Conservation (phyloP, 1,140 invertebrate species). For the Physella acuta region DNA sequence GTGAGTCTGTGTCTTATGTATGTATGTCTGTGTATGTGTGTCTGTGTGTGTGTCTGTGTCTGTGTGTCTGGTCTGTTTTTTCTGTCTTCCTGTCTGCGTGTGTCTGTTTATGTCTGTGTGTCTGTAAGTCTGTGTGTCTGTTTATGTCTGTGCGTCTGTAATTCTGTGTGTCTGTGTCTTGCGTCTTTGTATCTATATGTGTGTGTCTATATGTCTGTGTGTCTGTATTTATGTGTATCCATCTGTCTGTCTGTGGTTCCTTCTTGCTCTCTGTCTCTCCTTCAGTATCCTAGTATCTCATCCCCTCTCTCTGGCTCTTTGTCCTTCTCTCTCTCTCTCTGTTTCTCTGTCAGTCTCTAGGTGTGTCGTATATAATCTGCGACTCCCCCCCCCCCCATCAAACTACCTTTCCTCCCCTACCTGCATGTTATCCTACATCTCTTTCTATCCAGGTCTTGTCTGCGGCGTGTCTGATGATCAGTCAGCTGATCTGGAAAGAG, state of each 20-base stretch:
- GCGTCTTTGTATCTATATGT: neutral
- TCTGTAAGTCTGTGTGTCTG: neutral
- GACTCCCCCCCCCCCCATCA: too few relatives aligned
- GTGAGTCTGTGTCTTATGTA: too few relatives aligned
- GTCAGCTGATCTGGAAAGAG: slow-evolving; percentile 5
- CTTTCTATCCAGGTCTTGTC: slow-evolving; percentile 1
- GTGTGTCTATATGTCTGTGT: neutral
- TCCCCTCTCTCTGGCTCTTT: neutral
- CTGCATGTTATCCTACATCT: too few relatives aligned
- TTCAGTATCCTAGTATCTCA: neutral
- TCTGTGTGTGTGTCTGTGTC: neutral
- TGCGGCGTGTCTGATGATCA: slow-evolving; percentile 3
- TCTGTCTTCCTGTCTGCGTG: neutral
- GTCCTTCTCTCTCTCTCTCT: neutral
- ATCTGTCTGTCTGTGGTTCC: neutral
- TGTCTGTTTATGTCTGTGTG: neutral
- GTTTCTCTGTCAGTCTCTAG: too few relatives aligned
- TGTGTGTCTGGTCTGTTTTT: neutral
- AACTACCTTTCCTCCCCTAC: too few relatives aligned
- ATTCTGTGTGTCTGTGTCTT: neutral
- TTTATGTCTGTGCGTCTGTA: neutral
- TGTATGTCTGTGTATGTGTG: neutral
- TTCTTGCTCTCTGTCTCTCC: neutral
- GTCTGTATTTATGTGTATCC: neutral
- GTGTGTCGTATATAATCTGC: too few relatives aligned